Evolutionary conservation across 2,888 invertebrate genomes (phyloP), one percentile per base, ranked within the genome.

Genomic region (Drosophila nigricruria): DNA sequence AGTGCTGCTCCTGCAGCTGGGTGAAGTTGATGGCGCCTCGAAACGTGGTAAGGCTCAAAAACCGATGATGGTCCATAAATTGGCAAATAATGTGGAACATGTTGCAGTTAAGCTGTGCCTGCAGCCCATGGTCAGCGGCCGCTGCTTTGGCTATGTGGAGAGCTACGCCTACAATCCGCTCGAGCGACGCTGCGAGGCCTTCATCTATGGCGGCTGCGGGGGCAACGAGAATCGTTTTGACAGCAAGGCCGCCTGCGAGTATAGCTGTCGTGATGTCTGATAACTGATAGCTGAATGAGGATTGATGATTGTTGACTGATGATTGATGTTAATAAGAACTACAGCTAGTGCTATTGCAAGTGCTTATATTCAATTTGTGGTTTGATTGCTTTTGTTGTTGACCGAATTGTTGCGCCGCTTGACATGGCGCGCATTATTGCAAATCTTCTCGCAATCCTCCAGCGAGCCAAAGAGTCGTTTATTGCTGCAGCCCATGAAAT

Each of bases 141-240:
- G 96, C 2, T 97, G 97, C 90, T 94, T 95, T 49, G 96, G 96
- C 14, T 94, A 94, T 77, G 96, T 96, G 90, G 94, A 95, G 52
- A 94, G 96, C 42, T 97, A 95, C 95, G 95, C 95, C 89, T 97
- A 95, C 91, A 95, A 96, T 88, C 90, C 94, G 0, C 92, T 92
- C 20, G 94, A 94, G 78, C 93, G 94, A 10, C 95, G 94, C 91
- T 97, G 97, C 91, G 93, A 95, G 54, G 94, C 95, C 56, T 97
- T 97, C 91, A 94, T 94, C 62, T 97, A 96, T 91, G 96, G 96
- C 25, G 95, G 95, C 12, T 95, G 95, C 79, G 93, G 96, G 49
- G 97, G 97, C 16, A 97, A 97, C 90, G 94, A 94, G 79, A 97
- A 97, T 91, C 96, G 96, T 87, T 97, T 97, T 91, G 93, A 94